Base-by-base conservation (phyloP, 2,888 invertebrate genomes). In the Noctua pronuba region DNA sequence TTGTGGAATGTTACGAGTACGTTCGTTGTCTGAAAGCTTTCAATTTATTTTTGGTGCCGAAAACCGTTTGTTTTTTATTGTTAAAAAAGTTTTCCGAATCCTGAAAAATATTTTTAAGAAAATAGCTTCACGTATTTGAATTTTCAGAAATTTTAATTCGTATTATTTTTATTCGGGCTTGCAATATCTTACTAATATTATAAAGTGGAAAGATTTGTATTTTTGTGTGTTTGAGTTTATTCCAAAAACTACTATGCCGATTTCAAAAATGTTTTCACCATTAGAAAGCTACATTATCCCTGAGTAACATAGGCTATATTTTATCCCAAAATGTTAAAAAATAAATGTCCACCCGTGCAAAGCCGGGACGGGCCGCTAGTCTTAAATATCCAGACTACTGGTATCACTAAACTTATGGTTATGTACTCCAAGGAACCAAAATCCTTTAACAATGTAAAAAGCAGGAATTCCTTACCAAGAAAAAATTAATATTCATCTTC, bases 401-500 rank as follows among this genome's bases (percentile, higher is more conserved):
- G 64, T 16, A 16, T n/a, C 16, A 38, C 10, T 8, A 41, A 24
- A n/a, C 6, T 28, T 44, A 21, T 8, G 44, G 4, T 28, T 44
- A 21, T 8, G 44, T 60, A 46, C 55, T 46, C 28, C 13, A 46
- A 24, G 8, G 8, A 66, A 55, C 55, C 6, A 49, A 49, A 74
- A 46, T 49, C 52, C 28, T 49, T 49, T 18, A 68, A 79, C 24
- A 74, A 74, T 28, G 21, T 62, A 75, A 69, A 64, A 74, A 64
- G 24, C 35, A 74, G 46, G 74, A 75, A 84, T 86, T 70, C 67
- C 35, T 49, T 21, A 75, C 58, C 16, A 60, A 68, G n/a, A 78
- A 80, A 67, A 80, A 80, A 79, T 68, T 74, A 79, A 86, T 84
- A 87, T 83, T 87, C 81, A 84, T 88, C 69, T 80, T 84, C 80